These are phyloP conservation scores for Brachyhypopomus occidentalis DNA, from an alignment of 2,113 vertebrate genomes.

Conservation along the genomic window DNA sequence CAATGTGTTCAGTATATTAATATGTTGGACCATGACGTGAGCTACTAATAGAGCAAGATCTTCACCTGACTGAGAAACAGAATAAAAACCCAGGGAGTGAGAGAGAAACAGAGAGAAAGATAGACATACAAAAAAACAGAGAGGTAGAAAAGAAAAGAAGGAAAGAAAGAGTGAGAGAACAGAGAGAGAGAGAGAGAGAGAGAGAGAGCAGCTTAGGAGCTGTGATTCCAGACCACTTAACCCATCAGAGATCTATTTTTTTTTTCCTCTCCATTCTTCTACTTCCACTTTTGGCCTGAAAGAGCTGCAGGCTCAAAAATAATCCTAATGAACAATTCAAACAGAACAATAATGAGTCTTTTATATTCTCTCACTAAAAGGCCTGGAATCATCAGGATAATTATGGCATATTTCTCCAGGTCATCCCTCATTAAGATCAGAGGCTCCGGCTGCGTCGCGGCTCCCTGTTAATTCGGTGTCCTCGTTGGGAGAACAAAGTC, in stretches of 20 bases:
- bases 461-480: constrained; percentile 67
- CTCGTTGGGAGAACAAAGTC: constrained; percentile 67
- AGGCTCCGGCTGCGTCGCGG: constrained; percentile 58
- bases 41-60: constrained; percentile 36
- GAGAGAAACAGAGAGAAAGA: constrained; percentile 27
- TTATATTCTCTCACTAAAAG: constrained; percentile 66
- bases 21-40: constrained; percentile 42
- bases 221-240: constrained; percentile 47
- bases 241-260: constrained; percentile 44
- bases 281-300: constrained; percentile 52
- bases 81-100: constrained; percentile 45
- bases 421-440: constrained; percentile 69
- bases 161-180: background rate
- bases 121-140: background rate
- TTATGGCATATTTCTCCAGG: constrained; percentile 66
- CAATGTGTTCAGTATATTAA: constrained; percentile 47
- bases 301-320: constrained; percentile 64
- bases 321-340: constrained; percentile 68
- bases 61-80: constrained; percentile 41
- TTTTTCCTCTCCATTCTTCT: constrained; percentile 30
- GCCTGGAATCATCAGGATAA: constrained; percentile 67
- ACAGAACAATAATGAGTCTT: constrained; percentile 68
- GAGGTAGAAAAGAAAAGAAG: background rate
- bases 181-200: constrained; percentile 3
- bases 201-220: constrained; percentile 21